A percentile compares a stretch with the other conserved stretches of the same genome.
phyloP scores from a whole-genome alignment of 2,113 vertebrate genomes.

The Elephantulus edwardii region DNA sequence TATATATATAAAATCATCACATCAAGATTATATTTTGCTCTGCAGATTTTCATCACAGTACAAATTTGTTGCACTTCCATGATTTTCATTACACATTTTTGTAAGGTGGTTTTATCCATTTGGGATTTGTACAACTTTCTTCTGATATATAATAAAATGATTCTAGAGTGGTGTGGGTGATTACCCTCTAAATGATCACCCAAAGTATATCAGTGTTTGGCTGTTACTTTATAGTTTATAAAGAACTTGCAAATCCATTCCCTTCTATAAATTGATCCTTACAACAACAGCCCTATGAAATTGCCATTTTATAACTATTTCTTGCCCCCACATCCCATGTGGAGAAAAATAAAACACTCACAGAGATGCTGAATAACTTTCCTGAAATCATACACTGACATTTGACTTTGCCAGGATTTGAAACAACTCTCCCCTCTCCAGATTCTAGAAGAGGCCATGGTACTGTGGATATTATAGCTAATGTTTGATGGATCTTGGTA shows the following conservation, averaged over 20 bases:
- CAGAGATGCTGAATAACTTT: conserved; percentile 17
- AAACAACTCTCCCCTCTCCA: background rate
- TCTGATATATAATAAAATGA: conserved; percentile 39
- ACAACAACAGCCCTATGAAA: background rate
- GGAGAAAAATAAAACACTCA: conserved; percentile 34
- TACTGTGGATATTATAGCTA: no score
- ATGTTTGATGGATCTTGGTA: no score
- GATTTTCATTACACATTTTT: conserved; percentile 39
- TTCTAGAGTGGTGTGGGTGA: background rate
- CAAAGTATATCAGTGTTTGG: background rate
- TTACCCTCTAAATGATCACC: conserved; percentile 36
- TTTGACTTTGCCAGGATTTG: background rate
- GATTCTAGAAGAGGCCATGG: no score
- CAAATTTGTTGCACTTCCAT: background rate
- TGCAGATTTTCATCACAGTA: conserved; percentile 1
- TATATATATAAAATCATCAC: background rate
- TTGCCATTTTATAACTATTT: background rate
- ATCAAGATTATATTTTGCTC: conserved; percentile 24
- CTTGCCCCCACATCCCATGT: background rate
- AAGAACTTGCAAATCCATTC: background rate
- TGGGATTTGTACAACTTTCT: background rate
- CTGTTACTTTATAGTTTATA: conserved; percentile 26
- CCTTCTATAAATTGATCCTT: background rate
- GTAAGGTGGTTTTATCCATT: background rate
- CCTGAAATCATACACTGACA: background rate